Conservation (phyloP, 1,140 invertebrate genomes). For the Pseudoatta argentina region DNA sequence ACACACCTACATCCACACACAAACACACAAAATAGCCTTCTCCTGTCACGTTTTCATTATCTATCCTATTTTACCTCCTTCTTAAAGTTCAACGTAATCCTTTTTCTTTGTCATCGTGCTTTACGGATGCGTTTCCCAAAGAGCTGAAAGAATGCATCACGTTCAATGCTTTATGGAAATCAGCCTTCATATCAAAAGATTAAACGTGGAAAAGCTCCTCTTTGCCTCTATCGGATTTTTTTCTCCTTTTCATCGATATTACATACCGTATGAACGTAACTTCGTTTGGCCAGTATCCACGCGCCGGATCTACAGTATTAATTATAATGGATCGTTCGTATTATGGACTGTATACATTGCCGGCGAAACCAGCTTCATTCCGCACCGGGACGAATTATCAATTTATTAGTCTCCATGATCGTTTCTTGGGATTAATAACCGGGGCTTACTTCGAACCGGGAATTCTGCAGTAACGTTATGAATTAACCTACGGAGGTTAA, state of each 20-base stretch:
- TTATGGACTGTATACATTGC: slow-evolving; percentile 11
- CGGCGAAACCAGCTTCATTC: slow-evolving; percentile 14
- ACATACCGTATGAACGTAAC: slow-evolving; percentile 53
- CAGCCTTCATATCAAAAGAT: slow-evolving; percentile 68
- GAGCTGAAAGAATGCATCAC: slow-evolving; percentile 54
- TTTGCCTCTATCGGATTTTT: slow-evolving; percentile 50
- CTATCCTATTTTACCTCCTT: slow-evolving; percentile 47
- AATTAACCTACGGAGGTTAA: slow-evolving; percentile 31
- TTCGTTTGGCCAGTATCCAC: slow-evolving; percentile 55
- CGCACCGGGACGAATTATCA: slow-evolving; percentile 30
- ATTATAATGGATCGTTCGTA: slow-evolving; percentile 62
- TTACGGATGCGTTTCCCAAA: slow-evolving; percentile 67
- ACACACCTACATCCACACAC: too few species aligned
- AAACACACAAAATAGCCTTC: neutral
- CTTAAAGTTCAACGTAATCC: slow-evolving; percentile 55
- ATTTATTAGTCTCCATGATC: slow-evolving; percentile 43
- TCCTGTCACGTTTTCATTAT: slow-evolving; percentile 51
- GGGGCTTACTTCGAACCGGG: slow-evolving; percentile 10
- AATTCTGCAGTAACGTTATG: slow-evolving; percentile 12
- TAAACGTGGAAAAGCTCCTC: slow-evolving; percentile 63
- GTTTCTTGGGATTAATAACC: slow-evolving; percentile 56
- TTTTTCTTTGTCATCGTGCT: slow-evolving; percentile 67
- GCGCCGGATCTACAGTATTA: slow-evolving; percentile 64
- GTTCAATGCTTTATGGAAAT: slow-evolving; percentile 68
- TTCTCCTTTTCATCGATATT: slow-evolving; percentile 53